Evolutionary conservation across 2,888 invertebrate species (phyloP).

Genomic region (Trichopria drosophilae): DNA sequence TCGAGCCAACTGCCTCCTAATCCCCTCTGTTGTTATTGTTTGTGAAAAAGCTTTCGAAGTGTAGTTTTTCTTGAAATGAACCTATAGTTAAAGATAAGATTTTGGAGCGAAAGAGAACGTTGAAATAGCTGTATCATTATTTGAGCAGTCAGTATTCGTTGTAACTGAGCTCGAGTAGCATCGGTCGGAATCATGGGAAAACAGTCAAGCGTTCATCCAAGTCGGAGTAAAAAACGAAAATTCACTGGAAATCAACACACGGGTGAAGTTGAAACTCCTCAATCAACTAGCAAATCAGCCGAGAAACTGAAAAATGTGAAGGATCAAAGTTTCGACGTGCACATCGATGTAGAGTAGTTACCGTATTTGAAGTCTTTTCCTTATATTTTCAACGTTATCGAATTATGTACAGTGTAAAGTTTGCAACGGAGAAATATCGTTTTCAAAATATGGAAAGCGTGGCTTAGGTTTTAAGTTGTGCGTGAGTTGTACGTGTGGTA

Average conservation of each 20-base stretch:
- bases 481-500: constrained; percentile 31
- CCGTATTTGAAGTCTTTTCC: constrained; percentile 17
- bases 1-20: too few relatives aligned
- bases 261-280: not conserved
- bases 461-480: constrained; percentile 34
- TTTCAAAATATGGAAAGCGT: constrained; percentile 26
- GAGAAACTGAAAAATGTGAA: constrained; percentile 10
- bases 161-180: too few relatives aligned
- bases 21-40: too few relatives aligned
- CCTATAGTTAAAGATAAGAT: too few relatives aligned
- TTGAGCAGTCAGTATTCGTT: too few relatives aligned
- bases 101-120: not conserved
- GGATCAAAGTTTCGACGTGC: constrained; percentile 13
- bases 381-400: constrained; percentile 23
- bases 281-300: not conserved
- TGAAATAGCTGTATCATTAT: too few relatives aligned
- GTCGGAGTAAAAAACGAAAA: not conserved
- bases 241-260: not conserved
- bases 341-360: constrained; percentile 3
- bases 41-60: too few relatives aligned
- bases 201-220: not conserved
- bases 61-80: too few relatives aligned
- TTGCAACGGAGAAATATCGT: constrained; percentile 28
- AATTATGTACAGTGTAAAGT: constrained; percentile 30
- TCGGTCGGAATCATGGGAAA: not conserved